These are phyloP conservation scores for Pachycephala philippinensis DNA, from an alignment of 2,113 vertebrate genomes.

Conservation along the genomic window DNA sequence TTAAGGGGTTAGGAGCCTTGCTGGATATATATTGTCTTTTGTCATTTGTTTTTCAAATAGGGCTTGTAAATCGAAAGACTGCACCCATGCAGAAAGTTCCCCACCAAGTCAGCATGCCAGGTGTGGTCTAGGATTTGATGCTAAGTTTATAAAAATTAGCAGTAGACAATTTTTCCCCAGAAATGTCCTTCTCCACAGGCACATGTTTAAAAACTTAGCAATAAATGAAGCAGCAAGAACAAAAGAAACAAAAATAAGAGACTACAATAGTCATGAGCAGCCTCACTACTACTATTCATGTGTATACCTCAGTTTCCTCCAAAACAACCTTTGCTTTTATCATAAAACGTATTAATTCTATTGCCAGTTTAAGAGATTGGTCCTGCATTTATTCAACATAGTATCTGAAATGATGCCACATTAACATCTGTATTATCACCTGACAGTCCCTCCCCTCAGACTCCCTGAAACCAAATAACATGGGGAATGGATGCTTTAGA, in stretches of 20 bases:
- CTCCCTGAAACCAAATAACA: not conserved
- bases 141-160: not conserved
- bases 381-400: not conserved
- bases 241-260: not conserved
- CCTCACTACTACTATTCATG: not conserved
- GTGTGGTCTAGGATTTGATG: not conserved
- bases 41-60: not conserved
- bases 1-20: not conserved
- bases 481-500: rapidly evolving
- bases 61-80: not conserved
- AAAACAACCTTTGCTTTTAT: not conserved
- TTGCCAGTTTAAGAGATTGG: not conserved
- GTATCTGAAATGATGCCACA: not conserved
- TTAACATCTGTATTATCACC: not conserved
- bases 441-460: not conserved
- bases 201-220: not conserved
- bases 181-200: not conserved
- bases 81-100: not conserved
- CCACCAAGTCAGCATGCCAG: not conserved
- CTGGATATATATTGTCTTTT: not conserved
- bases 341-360: not conserved
- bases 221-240: not conserved
- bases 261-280: not conserved
- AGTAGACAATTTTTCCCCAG: not conserved
- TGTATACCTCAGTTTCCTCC: not conserved